phyloP scores from a whole-genome alignment of 2,888 invertebrate genomes.

The Coenonympha glycerion region DNA sequence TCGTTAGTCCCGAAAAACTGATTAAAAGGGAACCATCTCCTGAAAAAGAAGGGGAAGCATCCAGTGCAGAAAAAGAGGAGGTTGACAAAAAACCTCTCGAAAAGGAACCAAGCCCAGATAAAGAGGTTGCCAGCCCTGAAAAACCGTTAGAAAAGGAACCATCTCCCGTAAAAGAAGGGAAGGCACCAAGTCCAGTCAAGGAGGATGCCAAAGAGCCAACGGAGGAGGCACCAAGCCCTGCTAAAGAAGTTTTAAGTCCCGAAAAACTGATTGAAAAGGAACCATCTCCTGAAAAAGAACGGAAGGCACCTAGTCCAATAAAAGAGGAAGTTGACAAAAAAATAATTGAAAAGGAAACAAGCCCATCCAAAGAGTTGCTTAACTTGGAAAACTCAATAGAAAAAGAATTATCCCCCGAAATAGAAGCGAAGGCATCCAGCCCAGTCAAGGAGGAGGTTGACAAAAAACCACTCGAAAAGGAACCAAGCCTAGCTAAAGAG shows the following conservation, averaged over 20 bases:
- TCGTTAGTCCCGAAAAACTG: not conserved
- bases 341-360: too few relatives aligned
- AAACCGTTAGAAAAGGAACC: not conserved
- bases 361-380: not conserved
- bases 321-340: not conserved
- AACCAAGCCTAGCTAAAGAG: constrained; percentile 14
- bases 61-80: not conserved
- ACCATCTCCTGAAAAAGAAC: not conserved
- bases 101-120: constrained; percentile 16
- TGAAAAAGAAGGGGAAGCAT: not conserved
- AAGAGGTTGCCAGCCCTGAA: too few relatives aligned
- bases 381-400: not conserved
- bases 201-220: not conserved
- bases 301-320: not conserved
- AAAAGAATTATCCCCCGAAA: constrained; percentile 2
- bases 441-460: not conserved
- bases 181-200: too few relatives aligned
- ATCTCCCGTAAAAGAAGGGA: not conserved
- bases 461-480: constrained; percentile 17
- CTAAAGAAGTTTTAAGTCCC: too few relatives aligned
- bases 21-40: constrained; percentile 15
- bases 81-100: constrained; percentile 1
- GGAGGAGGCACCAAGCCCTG: not conserved
- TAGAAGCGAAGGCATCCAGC: constrained; percentile 4
- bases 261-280: not conserved